Evolutionary conservation across 2,797 vertebrate genomes (phyloP).

Genomic region (Phaenicophaeus curvirostris): DNA sequence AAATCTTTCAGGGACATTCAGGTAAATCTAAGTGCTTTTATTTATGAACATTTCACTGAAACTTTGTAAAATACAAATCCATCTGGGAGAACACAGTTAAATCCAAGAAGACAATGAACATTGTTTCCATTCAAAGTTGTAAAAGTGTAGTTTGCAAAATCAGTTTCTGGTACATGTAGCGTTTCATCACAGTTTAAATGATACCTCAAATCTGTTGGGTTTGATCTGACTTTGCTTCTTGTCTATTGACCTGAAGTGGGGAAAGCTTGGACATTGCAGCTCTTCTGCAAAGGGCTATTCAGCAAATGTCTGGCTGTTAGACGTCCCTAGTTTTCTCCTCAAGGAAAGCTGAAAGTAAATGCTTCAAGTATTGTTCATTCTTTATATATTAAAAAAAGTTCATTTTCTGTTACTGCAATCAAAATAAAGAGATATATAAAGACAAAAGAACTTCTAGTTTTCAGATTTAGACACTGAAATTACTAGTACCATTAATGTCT

Average conservation of each 20-base stretch:
- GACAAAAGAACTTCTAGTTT: neutral
- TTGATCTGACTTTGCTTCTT: constrained; percentile 1
- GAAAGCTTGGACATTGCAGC: neutral
- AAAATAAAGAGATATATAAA: constrained; percentile 38
- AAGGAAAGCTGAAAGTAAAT: neutral
- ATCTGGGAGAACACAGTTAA: neutral
- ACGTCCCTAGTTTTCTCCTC: neutral
- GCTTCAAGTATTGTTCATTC: constrained; percentile 8
- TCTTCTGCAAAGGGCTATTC: neutral
- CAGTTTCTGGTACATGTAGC: neutral
- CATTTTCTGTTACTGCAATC: neutral
- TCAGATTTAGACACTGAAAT: neutral
- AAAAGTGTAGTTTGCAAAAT: neutral
- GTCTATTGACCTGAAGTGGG: neutral
- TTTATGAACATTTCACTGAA: neutral
- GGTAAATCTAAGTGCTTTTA: neutral
- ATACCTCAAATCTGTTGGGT: neutral
- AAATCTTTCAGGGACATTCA: neutral
- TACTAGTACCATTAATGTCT: neutral
- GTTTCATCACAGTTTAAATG: constrained; percentile 9
- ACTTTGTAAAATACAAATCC: neutral
- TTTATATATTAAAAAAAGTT: neutral
- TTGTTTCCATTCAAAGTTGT: neutral
- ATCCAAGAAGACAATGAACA: neutral
- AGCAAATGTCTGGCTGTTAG: neutral